These are phyloP conservation scores for Microcaecilia unicolor DNA, from an alignment of 2,797 vertebrate genomes.

Conservation along the genomic window DNA sequence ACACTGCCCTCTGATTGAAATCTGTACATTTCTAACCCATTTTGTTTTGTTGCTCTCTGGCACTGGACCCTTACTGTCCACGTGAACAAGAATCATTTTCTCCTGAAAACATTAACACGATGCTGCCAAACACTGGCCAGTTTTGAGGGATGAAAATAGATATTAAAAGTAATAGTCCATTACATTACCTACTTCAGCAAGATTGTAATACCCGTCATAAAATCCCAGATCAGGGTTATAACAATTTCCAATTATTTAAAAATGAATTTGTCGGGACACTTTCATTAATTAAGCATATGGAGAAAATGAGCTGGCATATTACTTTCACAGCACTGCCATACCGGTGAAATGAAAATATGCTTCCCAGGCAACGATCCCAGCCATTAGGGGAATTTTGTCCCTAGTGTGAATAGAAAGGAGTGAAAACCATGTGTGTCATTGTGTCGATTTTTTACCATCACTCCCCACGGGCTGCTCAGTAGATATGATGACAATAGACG, in stretches of 20 bases:
- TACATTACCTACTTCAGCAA: constrained; percentile 79
- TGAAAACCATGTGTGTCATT: constrained; percentile 11
- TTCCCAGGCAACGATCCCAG: constrained; percentile 45
- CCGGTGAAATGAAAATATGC: constrained; percentile 70
- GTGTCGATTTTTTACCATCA: neutral
- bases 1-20: too few species aligned
- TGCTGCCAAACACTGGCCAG: constrained; percentile 74
- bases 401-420: neutral
- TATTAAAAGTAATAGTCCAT: constrained; percentile 80
- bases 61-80: too few species aligned
- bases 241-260: constrained; percentile 78
- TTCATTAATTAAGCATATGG: constrained; percentile 75
- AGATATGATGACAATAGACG: neutral
- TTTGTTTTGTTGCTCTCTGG: too few species aligned
- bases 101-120: constrained; percentile 67
- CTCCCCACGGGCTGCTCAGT: accelerated
- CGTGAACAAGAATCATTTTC: constrained; percentile 67
- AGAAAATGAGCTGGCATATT: constrained; percentile 73
- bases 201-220: constrained; percentile 75
- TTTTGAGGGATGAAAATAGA: constrained; percentile 77
- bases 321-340: constrained; percentile 72
- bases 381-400: constrained; percentile 36
- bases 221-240: constrained; percentile 73
- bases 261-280: constrained; percentile 78
- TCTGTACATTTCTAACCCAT: too few species aligned